phyloP scores from a whole-genome alignment of 1,140 invertebrate species.

The Ostrea edulis region DNA sequence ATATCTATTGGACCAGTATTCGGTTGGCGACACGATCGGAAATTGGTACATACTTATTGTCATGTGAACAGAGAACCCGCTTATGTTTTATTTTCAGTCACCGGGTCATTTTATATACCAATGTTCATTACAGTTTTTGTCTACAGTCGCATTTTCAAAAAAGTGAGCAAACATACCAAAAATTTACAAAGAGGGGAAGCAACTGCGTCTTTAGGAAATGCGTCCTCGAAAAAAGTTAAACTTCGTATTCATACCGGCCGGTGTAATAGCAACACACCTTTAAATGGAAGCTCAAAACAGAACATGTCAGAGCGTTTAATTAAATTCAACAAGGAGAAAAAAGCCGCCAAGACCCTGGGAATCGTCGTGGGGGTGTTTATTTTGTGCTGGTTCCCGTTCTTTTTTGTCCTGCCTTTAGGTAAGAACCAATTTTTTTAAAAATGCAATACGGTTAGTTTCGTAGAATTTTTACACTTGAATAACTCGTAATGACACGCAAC shows the following conservation, averaged over 20 bases:
- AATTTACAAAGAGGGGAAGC: conserved; percentile 91
- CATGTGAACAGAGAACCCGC: conserved; percentile 93
- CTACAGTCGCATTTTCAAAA: conserved; percentile 95
- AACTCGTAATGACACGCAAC: background rate
- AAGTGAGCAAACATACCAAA: conserved; percentile 93
- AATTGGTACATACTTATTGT: conserved; percentile 80
- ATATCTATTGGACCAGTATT: conserved; percentile 97
- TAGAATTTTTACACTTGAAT: background rate
- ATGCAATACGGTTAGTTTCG: background rate
- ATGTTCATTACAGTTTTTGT: conserved; percentile 98
- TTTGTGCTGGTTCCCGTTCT: conserved; percentile 97
- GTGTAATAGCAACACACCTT: conserved; percentile 7
- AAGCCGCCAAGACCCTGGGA: conserved; percentile 53
- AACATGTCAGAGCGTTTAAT: conserved; percentile 14
- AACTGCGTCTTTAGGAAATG: conserved; percentile 86
- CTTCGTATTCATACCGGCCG: conserved; percentile 93
- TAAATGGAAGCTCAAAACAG: conserved; percentile 37
- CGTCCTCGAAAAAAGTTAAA: conserved; percentile 83
- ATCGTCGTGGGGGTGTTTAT: conserved; percentile 87
- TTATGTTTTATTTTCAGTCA: conserved; percentile 95
- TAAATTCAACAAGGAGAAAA: conserved; percentile 55
- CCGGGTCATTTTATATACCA: conserved; percentile 96
- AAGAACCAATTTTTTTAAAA: conserved; percentile 54
- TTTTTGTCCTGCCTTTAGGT: conserved; percentile 86
- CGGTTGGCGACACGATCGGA: conserved; percentile 88